Percentiles rank a stretch among this genome's conserved stretches.
Evolutionary conservation across 2,113 vertebrate species (phyloP).

Genomic region (Eulemur rufifrons): DNA sequence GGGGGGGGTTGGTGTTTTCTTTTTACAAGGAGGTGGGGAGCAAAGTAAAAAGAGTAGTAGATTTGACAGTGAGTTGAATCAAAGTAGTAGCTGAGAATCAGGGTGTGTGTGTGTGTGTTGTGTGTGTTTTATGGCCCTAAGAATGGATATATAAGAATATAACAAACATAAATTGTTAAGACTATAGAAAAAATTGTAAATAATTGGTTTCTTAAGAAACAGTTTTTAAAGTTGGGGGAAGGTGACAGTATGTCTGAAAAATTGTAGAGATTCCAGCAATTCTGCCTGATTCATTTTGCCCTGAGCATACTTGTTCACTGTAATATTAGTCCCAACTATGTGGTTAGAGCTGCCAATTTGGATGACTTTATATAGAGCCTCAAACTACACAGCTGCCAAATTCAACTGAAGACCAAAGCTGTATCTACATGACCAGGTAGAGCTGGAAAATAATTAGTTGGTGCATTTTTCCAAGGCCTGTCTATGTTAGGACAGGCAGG

Average conservation of each 20-base stretch:
- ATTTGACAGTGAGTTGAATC: constrained; percentile 31
- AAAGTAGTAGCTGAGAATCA: constrained; percentile 11
- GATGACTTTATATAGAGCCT: constrained; percentile 36
- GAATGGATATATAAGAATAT: background rate
- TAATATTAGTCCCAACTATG: constrained; percentile 39
- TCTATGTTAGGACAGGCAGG: background rate
- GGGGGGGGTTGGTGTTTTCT: constrained; percentile 28
- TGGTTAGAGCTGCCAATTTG: constrained; percentile 41
- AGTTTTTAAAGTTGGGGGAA: background rate
- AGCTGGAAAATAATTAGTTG: background rate
- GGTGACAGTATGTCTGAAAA: constrained; percentile 22
- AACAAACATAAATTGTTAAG: constrained; percentile 1
- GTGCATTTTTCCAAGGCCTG: background rate
- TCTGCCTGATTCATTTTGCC: constrained; percentile 43
- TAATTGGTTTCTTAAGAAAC: background rate
- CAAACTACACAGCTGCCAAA: constrained; percentile 27
- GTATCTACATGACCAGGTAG: constrained; percentile 41
- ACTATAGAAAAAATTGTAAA: constrained; percentile 11
- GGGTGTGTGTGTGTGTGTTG: background rate
- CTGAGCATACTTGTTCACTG: constrained; percentile 25
- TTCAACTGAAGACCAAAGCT: constrained; percentile 53
- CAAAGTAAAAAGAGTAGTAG: constrained; percentile 44
- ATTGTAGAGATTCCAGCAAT: constrained; percentile 16
- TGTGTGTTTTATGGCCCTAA: background rate
- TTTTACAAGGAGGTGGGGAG: constrained; percentile 10